Evolutionary conservation across 2,888 invertebrate genomes (phyloP).

Genomic region (Limnephilus lunatus): DNA sequence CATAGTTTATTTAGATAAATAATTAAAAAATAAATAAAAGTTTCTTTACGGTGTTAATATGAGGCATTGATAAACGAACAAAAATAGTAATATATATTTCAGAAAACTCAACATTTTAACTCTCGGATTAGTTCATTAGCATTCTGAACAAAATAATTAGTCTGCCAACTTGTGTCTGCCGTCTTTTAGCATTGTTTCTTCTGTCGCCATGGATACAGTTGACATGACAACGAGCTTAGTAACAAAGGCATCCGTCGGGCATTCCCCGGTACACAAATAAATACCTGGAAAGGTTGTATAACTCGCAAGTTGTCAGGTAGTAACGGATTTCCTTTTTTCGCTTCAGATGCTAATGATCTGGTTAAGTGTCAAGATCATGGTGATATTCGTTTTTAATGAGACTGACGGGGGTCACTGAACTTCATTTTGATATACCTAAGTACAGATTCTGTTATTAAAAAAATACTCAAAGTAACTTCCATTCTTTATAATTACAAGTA

Average conservation of each 20-base stretch:
- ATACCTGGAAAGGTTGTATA: background rate
- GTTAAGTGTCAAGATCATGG: background rate
- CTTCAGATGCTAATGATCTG: constrained; percentile 10
- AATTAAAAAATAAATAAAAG: too few relatives aligned
- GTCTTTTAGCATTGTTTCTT: background rate
- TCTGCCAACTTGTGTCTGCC: background rate
- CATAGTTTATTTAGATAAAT: too few relatives aligned
- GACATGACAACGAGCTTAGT: background rate
- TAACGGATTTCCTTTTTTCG: background rate
- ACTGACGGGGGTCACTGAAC: background rate
- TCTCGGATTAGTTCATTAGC: background rate
- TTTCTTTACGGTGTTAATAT: too few relatives aligned
- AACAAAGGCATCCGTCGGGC: background rate
- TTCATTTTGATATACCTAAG: background rate
- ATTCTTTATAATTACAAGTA: too few relatives aligned
- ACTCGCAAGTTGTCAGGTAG: background rate
- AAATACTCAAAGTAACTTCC: too few relatives aligned
- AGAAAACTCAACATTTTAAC: background rate
- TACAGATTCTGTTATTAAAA: too few relatives aligned
- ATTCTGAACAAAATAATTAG: background rate
- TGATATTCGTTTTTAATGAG: background rate
- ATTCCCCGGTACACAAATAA: constrained; percentile 9
- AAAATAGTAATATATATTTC: background rate
- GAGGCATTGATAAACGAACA: too few relatives aligned
- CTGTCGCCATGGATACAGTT: background rate